Evolutionary conservation across 2,113 vertebrate species (phyloP).

Genomic region (Syngnathus scovelli): DNA sequence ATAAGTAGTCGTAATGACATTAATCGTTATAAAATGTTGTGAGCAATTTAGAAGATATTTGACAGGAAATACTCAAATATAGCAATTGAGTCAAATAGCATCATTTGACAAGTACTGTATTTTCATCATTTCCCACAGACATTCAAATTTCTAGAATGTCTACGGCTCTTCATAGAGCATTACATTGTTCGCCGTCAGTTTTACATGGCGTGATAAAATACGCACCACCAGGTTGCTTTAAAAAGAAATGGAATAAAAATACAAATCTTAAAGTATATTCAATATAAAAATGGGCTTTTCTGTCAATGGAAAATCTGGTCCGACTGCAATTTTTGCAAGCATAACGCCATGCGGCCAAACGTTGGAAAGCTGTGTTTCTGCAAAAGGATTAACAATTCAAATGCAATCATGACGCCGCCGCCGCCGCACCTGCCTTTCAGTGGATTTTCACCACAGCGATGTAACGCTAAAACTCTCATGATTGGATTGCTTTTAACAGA

Average conservation of each 20-base stretch:
- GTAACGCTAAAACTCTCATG: conserved; percentile 11
- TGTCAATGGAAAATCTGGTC: background rate
- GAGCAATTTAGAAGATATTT: no score
- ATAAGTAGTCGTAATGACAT: no score
- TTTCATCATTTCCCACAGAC: no score
- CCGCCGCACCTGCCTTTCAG: background rate
- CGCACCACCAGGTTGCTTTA: background rate
- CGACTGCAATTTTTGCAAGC: background rate
- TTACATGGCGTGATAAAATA: no score
- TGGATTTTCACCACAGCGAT: conserved; percentile 16
- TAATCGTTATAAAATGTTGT: no score
- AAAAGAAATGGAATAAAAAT: background rate
- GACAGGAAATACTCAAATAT: no score
- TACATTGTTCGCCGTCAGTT: no score
- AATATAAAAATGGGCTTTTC: background rate
- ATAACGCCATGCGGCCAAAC: background rate
- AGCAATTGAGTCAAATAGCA: no score
- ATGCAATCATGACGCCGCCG: conserved; percentile 32
- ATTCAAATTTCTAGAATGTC: background rate
- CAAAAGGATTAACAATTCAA: conserved; percentile 22
- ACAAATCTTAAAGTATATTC: background rate
- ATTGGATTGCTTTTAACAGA: conserved; percentile 39
- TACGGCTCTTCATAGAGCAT: background rate
- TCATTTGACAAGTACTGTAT: no score
- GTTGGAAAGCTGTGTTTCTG: conserved; percentile 59